Base-by-base conservation (phyloP, 2,888 invertebrate genomes). In the Polymixis flavicincta region DNA sequence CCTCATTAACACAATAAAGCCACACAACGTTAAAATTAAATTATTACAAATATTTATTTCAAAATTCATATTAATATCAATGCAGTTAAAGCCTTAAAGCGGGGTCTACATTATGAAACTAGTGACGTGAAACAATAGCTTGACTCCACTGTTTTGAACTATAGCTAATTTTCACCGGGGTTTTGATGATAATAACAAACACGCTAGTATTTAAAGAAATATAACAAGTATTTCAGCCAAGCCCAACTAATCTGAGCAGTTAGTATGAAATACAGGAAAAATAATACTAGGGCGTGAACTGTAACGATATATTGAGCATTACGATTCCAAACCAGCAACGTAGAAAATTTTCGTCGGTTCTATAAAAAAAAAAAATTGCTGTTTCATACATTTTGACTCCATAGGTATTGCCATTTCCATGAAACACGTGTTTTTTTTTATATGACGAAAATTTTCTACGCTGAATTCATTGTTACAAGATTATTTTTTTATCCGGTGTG, bases 1-100 rank as follows among this genome's bases (percentile, higher is more conserved):
- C 60, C 70, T 82, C 71, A 78, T 85, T 85, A 74, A 71, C 77
- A 84, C 78, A 87, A 78, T 74, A 66, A 67, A 67, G 61, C 59
- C 71, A 50, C 48, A 54, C 37, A 72, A 66, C 7, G 32, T 25
- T 50, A 13, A 66, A 65, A 80, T 60, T 60, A 68, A 63, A 57
- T 37, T 59, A 45, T 60, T 28, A 64, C 68, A 71, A 59, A 72
- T 42, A 71, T 70, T 72, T 67, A 70, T 54, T 71, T 64, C 67
- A 50, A 71, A 82, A 82, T 73, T 68, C 17, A 63, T 64, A 61
- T 65, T 80, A 79, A 54, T 65, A 71, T 61, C 45, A 61, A 66
- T 84, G 76, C 50, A 50, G 37, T 64, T 54, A 81, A 71, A 78
- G 71, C 74, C 63, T 75, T 54, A 73, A 54, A 28, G 65, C 65